Conservation (phyloP, 2,888 invertebrate species). For the Xylocampa areola region DNA sequence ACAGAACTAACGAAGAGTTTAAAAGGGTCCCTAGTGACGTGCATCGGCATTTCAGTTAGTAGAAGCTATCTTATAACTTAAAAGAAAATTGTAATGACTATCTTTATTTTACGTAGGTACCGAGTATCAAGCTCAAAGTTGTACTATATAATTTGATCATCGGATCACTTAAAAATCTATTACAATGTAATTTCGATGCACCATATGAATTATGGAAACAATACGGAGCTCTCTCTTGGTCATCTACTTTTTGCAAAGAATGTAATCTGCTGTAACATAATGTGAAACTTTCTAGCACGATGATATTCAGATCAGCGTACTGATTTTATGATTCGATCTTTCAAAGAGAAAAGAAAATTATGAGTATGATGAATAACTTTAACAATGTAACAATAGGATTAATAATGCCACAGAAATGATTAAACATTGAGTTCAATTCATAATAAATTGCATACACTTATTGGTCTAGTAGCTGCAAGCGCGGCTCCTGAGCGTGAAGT, state of each 20-base stretch:
- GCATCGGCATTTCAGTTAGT: no score
- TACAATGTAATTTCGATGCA: constrained; percentile 42
- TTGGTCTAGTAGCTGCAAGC: constrained; percentile 10
- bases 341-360: constrained; percentile 53
- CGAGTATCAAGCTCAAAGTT: constrained; percentile 10
- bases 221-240: constrained; percentile 53
- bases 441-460: constrained; percentile 8
- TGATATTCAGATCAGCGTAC: constrained; percentile 66
- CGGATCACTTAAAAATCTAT: constrained; percentile 33
- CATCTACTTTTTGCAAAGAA: constrained; percentile 58
- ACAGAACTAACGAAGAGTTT: no score
- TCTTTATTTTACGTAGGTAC: no score
- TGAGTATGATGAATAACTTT: constrained; percentile 29
- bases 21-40: no score
- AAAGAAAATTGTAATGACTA: no score
- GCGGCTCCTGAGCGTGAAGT: no score
- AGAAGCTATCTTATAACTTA: no score
- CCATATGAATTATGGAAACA: constrained; percentile 50
- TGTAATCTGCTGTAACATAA: constrained; percentile 63
- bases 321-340: constrained; percentile 61
- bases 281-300: constrained; percentile 72
- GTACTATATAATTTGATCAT: constrained; percentile 38
- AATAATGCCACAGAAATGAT: constrained; percentile 22
- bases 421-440: constrained; percentile 14
- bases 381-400: constrained; percentile 40